These are phyloP conservation scores for Litocranius walleri DNA, from an alignment of 2,113 vertebrate genomes.

Conservation along the genomic window DNA sequence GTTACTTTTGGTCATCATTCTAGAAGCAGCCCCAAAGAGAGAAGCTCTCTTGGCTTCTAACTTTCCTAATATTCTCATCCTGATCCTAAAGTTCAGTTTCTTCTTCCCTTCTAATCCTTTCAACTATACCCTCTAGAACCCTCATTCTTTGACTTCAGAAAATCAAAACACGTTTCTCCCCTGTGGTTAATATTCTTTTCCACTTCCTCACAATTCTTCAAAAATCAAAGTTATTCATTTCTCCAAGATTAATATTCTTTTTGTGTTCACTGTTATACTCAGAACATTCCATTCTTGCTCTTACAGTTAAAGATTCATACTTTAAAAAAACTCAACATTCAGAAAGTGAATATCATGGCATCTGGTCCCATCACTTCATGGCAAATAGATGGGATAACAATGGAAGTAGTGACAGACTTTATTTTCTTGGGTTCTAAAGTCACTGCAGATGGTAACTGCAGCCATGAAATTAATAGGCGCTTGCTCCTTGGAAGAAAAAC, in stretches of 20 bases:
- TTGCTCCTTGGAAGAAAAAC: neutral
- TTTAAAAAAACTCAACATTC: neutral
- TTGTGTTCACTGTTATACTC: neutral
- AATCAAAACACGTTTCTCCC: neutral
- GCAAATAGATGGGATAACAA: neutral
- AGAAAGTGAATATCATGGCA: neutral
- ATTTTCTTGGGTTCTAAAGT: neutral
- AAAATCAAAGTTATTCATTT: neutral
- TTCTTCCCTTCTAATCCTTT: neutral
- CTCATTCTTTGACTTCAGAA: neutral
- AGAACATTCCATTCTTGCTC: neutral
- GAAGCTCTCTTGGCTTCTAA: neutral
- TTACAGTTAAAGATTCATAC: neutral
- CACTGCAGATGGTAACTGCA: neutral
- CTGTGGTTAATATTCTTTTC: neutral
- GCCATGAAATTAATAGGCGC: neutral
- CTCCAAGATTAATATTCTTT: neutral
- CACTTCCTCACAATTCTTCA: neutral
- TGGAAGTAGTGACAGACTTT: neutral
- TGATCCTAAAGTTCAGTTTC: neutral
- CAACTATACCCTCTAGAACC: neutral
- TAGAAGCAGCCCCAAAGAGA: neutral
- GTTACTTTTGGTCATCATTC: neutral
- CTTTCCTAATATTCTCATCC: neutral
- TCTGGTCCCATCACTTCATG: neutral